Base-by-base conservation (phyloP, 2,888 invertebrate species). In the Syrista parreyssii region DNA sequence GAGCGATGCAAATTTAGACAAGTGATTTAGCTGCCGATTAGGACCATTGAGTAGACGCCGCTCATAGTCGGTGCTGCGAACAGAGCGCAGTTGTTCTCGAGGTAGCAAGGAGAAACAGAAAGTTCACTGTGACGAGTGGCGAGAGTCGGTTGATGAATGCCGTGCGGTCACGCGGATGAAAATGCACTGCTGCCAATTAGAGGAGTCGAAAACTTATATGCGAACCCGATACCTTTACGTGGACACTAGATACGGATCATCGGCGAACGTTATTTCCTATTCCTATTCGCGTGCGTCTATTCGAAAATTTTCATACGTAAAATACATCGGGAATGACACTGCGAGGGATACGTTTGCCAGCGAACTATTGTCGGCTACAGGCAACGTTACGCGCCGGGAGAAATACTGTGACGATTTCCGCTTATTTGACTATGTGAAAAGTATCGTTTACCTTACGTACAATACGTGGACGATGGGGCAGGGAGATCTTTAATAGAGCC, bases 101-200 rank as follows among this genome's bases (percentile, higher is more conserved):
- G 71, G 71, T 31, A 31, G 31, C 71, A 12, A 30, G n/a, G 12
- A 71, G 71, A 71, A 31, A 71, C 31, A 6, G 23, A 33, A 71
- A 71, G 32, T 31, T 12, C 6, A 12, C 71, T 3, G 71, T 31
- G 71, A 71, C 12, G 71, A 71, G 31, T 12, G 71, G 31, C 71
- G 71, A 71, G 78, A 76, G 76, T 75, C 76, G 34, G 76, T 76
- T 82, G 82, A 84, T 83, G 84, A 80, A 83, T 82, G 83, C 79
- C 79, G 79, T 55, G 55, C 55, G 55, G 23, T 23, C 55, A 6
- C 23, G 55, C 55, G 55, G 23, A n/a, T 9, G 55, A 55, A 23
- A 9, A 36, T 23, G 77, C 71, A 76, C 75, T 68, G 80, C 55
- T 82, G 84, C 83, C 84, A 84, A 84, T 84, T 84, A 83, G 83